Percentiles rank a stretch among this genome's conserved stretches.
Evolutionary conservation across 2,113 vertebrate genomes (phyloP).

Genomic region (Catharus bicknelli): DNA sequence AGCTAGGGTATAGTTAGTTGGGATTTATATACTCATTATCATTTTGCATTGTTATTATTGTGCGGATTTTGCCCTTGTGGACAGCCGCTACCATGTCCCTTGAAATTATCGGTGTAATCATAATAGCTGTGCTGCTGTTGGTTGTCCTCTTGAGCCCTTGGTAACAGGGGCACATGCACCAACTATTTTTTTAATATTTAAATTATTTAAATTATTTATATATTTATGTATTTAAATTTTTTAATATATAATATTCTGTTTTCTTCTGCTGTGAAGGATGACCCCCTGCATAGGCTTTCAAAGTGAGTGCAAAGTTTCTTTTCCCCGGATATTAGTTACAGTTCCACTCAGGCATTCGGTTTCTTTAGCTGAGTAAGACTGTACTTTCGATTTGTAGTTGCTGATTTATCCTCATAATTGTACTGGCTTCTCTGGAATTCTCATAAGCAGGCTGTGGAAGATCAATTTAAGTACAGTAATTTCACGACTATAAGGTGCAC

Average conservation of each 20-base stretch:
- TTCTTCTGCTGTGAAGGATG: not conserved
- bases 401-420: not conserved
- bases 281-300: not conserved
- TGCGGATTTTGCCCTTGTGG: not conserved
- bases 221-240: no score
- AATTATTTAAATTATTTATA: no score
- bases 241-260: no score
- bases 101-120: not conserved
- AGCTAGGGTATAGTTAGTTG: not conserved
- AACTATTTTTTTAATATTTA: not conserved
- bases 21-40: not conserved
- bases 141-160: not conserved
- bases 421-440: not conserved
- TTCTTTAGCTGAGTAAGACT: not conserved
- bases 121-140: not conserved
- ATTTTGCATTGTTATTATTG: not conserved
- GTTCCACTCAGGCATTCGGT: not conserved
- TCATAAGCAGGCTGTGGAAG: not conserved
- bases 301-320: not conserved
- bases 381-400: not conserved
- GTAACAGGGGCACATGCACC: not conserved
- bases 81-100: not conserved
- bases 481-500: no score
- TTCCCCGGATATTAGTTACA: not conserved
- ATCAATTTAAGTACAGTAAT: not conserved